Base-by-base conservation (phyloP, 2,888 invertebrate species). In the Dasysyrphus tricinctus region DNA sequence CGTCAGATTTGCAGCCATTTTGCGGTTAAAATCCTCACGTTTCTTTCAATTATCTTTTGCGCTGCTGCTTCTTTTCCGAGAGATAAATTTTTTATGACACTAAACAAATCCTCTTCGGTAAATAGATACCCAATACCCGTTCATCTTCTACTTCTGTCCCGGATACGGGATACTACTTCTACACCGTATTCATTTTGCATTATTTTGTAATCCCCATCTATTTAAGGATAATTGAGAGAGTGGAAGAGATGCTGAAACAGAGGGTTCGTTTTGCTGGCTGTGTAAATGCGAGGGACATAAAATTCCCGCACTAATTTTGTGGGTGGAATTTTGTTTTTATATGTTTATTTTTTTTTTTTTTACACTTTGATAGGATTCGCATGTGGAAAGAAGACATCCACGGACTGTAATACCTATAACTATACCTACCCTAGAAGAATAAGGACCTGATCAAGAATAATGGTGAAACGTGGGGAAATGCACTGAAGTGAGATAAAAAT, bases 1-100 rank as follows among this genome's bases (percentile, higher is more conserved):
- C 86, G 82, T 86, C 86, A 86, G 86, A 86, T 86, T 86, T 86
- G 86, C 86, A 86, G 86, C 86, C 86, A 86, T 86, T 86, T 86
- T 86, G 86, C 82, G 86, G 86, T 86, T 74, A 75, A 86, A 86
- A 82, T 86, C 86, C 86, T 82, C 86, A 86, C 86, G 86, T 82
- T 86, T 79, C 86, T 86, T 86, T 86, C 86, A 86, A 86, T 86
- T 86, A 86, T 86, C 86, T 82, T 86, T 75, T 86, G 86, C 77
- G 72, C 57, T 80, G 61, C 70, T 65, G 72, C 77, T 77, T 57
- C 77, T 79, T 82, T 79, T 86, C 82, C 79, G 39, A 75, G 32
- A 82, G 82, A 86, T 86, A 86, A 86, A 86, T 86, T 86, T 86
- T 86, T 86, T 86, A 86, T 79, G 86, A 86, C 86, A 82, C 86